phyloP scores from a whole-genome alignment of 2,113 vertebrate genomes.

The Gopherus flavomarginatus region DNA sequence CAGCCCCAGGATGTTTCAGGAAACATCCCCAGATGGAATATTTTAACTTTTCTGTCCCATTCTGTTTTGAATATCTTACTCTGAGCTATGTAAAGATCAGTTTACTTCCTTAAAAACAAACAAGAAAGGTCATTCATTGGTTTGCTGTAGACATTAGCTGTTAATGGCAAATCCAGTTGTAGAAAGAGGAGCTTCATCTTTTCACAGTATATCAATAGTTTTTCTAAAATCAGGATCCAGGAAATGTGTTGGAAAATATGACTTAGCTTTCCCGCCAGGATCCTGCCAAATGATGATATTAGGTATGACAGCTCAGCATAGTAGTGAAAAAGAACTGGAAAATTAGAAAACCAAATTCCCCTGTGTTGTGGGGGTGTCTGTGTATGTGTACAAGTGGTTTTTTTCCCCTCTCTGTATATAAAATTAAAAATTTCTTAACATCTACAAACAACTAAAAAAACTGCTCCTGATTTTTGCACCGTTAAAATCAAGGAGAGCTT shows the following conservation, averaged over 20 bases:
- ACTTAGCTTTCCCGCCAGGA: not conserved
- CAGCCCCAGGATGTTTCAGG: not conserved
- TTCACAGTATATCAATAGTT: not conserved
- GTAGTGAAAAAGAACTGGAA: rapidly evolving
- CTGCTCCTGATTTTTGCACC: not conserved
- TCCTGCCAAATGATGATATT: not conserved
- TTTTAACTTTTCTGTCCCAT: not conserved
- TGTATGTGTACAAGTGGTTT: not conserved
- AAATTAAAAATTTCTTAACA: not conserved
- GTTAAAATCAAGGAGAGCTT: not conserved
- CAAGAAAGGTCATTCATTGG: not conserved
- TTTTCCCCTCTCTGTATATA: not conserved
- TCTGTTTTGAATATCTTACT: not conserved
- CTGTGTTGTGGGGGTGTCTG: not conserved
- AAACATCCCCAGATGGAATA: not conserved
- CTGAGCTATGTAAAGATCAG: not conserved
- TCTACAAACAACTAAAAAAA: not conserved
- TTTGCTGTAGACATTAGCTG: not conserved
- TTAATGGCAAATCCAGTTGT: not conserved
- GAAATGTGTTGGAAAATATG: not conserved
- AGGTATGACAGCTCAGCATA: not conserved
- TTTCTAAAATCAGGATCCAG: not conserved
- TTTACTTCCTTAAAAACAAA: not conserved
- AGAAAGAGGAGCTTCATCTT: not conserved
- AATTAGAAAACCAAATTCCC: not conserved